These are phyloP conservation scores for Monodelphis domestica DNA, from an alignment of 2,797 vertebrate species.

Conservation along the genomic window DNA sequence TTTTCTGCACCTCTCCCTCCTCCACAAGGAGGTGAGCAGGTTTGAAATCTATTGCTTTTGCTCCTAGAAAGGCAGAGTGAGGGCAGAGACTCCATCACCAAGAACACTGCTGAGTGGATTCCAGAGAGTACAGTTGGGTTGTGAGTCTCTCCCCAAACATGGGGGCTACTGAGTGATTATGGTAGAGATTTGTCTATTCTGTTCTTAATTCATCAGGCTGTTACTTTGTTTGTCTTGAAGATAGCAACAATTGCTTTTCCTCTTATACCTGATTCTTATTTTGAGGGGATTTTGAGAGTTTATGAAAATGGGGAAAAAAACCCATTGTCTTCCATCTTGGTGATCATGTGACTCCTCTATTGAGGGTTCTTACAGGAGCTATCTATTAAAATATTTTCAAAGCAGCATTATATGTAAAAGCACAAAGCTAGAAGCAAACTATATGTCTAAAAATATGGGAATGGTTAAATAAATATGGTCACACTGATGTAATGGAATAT, in stretches of 20 bases:
- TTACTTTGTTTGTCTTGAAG: background rate
- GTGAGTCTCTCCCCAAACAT: background rate
- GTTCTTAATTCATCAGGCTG: background rate
- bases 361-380: background rate
- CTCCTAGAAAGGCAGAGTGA: background rate
- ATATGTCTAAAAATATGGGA: background rate
- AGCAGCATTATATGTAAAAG: background rate
- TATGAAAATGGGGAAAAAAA: background rate
- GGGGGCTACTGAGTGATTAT: background rate
- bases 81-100: background rate
- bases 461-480: background rate
- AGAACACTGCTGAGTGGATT: background rate
- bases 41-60: background rate
- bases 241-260: background rate
- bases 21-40: background rate
- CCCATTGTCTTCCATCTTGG: background rate
- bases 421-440: background rate
- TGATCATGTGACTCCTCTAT: background rate
- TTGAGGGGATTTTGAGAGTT: background rate
- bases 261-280: background rate
- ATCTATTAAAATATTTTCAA: background rate
- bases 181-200: background rate
- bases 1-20: background rate
- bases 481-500: background rate
- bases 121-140: background rate